These are phyloP conservation scores for Drosophila ambigua DNA, from an alignment of 1,140 invertebrate genomes.

Conservation along the genomic window DNA sequence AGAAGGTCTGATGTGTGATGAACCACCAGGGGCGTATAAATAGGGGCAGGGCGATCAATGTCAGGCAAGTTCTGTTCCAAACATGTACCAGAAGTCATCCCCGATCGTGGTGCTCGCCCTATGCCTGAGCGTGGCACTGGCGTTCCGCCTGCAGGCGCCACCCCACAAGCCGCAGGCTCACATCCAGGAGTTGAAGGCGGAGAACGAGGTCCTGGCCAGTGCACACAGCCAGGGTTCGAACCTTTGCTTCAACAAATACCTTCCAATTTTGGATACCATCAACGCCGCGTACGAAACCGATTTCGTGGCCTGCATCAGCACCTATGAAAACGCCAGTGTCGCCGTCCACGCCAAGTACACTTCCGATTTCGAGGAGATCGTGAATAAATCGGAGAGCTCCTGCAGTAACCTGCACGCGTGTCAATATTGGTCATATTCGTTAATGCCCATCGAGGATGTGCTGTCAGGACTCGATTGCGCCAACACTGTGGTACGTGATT, in stretches of 20 bases:
- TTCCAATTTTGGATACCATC: constrained; percentile 24
- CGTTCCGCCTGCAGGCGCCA: constrained; percentile 7
- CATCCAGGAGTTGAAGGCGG: constrained; percentile 22
- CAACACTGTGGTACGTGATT: background rate
- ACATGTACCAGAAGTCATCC: constrained; percentile 18
- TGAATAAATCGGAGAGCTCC: background rate
- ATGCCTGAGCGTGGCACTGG: constrained; percentile 5
- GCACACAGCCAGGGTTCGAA: constrained; percentile 8
- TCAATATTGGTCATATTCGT: constrained; percentile 1
- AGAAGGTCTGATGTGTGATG: background rate
- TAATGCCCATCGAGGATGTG: background rate
- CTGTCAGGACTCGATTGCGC: constrained; percentile 19
- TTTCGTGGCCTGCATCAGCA: constrained; percentile 19
- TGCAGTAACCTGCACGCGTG: constrained; percentile 28
- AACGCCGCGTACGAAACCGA: constrained; percentile 14
- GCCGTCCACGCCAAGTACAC: constrained; percentile 13
- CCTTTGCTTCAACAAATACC: constrained; percentile 40
- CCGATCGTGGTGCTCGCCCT: constrained; percentile 12
- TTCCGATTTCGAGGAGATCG: background rate
- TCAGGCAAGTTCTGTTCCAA: background rate
- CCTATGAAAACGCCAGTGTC: background rate
- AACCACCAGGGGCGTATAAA: constrained; percentile 5
- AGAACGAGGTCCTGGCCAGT: constrained; percentile 26
- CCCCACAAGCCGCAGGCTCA: constrained; percentile 10
- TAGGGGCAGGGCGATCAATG: background rate